Conservation (phyloP, 2,113 vertebrate genomes). For the Uropsilus gracilis region DNA sequence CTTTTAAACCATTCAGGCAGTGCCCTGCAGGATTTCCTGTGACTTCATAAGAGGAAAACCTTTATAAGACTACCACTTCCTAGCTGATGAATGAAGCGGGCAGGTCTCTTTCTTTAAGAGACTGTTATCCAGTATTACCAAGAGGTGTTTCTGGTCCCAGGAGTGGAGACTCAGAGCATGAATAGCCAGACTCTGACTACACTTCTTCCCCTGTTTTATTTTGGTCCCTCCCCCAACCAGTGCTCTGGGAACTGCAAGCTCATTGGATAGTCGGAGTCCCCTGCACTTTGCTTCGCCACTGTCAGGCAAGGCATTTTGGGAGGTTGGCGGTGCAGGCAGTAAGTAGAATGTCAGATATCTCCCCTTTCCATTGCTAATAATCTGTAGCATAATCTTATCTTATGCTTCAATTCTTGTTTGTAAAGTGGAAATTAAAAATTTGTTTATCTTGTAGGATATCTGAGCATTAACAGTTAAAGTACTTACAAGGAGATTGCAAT, state of each 20-base stretch:
- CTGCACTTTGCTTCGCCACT: background rate
- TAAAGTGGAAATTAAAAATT: constrained; percentile 22
- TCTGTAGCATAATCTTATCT: background rate
- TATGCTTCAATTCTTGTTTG: background rate
- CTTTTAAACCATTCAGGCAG: background rate
- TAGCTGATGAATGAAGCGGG: background rate
- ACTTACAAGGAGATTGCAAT: background rate
- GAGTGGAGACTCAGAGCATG: background rate
- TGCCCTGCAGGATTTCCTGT: background rate
- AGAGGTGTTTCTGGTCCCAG: background rate
- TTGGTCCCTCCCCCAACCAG: background rate
- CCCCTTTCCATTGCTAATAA: background rate
- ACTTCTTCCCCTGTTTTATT: background rate
- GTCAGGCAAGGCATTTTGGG: background rate
- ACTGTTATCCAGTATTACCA: background rate
- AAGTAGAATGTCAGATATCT: background rate
- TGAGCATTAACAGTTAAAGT: constrained; percentile 1
- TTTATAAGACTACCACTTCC: background rate
- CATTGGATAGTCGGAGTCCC: background rate
- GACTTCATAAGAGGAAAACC: background rate
- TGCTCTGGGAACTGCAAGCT: background rate
- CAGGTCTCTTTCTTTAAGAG: background rate
- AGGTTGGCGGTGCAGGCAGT: too few species aligned
- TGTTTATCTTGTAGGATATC: background rate
- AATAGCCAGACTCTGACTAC: background rate